Conservation (phyloP, 1,140 invertebrate genomes). For the Anadara kagoshimensis region DNA sequence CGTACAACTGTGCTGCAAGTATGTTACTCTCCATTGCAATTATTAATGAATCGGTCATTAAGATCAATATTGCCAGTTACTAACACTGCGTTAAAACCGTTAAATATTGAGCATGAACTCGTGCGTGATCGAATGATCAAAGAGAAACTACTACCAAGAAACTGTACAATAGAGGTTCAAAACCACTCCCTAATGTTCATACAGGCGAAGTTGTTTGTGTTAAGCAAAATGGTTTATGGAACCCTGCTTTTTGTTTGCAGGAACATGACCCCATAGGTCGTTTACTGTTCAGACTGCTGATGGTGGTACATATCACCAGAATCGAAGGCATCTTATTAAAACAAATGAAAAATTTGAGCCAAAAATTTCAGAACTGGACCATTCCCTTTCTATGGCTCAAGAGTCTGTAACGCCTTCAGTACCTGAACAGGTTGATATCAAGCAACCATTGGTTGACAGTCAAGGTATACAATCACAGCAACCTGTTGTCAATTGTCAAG, state of each 20-base stretch:
- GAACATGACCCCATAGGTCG: background rate
- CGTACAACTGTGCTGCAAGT: conserved; percentile 28
- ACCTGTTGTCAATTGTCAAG: background rate
- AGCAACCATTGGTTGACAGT: background rate
- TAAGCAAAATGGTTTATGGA: too few relatives aligned
- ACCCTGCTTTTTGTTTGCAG: too few relatives aligned
- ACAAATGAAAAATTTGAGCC: background rate
- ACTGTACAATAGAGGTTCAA: background rate
- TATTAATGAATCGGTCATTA: conserved; percentile 29
- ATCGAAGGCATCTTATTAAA: conserved; percentile 20
- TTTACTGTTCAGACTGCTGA: conserved; percentile 1
- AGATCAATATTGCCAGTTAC: conserved; percentile 9
- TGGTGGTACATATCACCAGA: conserved; percentile 19
- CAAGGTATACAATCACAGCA: background rate
- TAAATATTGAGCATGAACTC: background rate
- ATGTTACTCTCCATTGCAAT: conserved; percentile 32
- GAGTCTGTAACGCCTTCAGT: too few relatives aligned
- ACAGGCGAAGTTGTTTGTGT: too few relatives aligned
- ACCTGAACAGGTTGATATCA: background rate
- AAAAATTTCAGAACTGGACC: background rate
- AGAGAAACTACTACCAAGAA: background rate
- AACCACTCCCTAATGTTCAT: too few relatives aligned
- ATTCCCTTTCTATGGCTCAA: background rate
- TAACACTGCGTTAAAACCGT: background rate
- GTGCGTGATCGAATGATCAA: background rate